Evolutionary conservation across 30 jellyfish, hydroid and myxozoan genomes (phyloP).

Genomic region (Aurelia sp.): DNA sequence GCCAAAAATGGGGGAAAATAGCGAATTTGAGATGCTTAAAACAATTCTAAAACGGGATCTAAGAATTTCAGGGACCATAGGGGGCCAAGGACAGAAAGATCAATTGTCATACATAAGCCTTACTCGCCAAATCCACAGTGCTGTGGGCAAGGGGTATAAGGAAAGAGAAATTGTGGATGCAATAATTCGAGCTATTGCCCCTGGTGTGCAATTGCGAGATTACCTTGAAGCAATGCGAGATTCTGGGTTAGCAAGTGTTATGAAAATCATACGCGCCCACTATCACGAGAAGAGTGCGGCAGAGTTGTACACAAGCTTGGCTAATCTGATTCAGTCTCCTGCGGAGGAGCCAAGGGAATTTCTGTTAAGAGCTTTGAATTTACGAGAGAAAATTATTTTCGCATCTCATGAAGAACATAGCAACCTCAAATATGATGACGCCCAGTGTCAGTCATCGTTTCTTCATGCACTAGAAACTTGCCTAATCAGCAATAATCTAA

Average conservation of each 20-base stretch:
- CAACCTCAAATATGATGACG: constrained; percentile 10
- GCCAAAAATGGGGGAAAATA: neutral
- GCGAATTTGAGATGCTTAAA: neutral
- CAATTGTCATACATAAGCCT: neutral
- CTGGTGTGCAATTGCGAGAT: constrained; percentile 15
- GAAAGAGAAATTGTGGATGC: constrained; percentile 37
- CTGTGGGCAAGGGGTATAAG: constrained; percentile 6
- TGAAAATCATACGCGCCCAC: constrained; percentile 31
- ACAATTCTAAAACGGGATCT: constrained; percentile 23
- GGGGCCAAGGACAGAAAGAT: constrained; percentile 30
- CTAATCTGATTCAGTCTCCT: constrained; percentile 7
- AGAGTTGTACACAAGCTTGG: constrained; percentile 10
- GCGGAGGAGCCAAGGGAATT: constrained; percentile 15
- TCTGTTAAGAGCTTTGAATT: constrained; percentile 14
- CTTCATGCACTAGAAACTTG: constrained; percentile 53
- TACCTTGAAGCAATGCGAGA: constrained; percentile 37
- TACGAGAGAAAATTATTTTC: neutral
- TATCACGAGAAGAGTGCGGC: constrained; percentile 16
- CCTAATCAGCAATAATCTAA: constrained; percentile 11
- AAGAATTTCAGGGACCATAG: neutral
- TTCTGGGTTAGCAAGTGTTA: neutral
- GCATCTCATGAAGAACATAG: constrained; percentile 7
- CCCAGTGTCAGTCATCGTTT: constrained; percentile 49
- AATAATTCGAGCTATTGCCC: constrained; percentile 22
- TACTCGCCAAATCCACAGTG: constrained; percentile 22